Evolutionary conservation across 1,140 invertebrate genomes (phyloP), one percentile per base, ranked within the genome.

Genomic region (Pachyrhynchus sulphureomaculatus): DNA sequence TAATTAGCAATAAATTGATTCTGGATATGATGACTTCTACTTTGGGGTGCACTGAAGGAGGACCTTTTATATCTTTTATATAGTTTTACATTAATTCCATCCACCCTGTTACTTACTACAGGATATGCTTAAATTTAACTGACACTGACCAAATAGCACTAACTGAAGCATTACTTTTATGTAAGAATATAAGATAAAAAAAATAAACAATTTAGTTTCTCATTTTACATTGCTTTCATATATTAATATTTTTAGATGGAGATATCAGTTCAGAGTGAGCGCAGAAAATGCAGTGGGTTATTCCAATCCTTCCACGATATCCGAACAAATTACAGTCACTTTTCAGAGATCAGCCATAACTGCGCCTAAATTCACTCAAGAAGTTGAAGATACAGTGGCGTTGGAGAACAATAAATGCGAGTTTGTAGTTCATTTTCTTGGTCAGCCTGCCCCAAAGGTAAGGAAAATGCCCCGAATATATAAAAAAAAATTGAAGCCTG

Each of bases 231-330:
- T n/a, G n/a, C n/a, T n/a, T n/a, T n/a, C n/a, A n/a, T n/a, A n/a
- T n/a, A n/a, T n/a, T n/a, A n/a, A n/a, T n/a, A 2, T 1, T 45
- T 56, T 44, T 4, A 61, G 60, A 51, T 91, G 90, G 81, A 82
- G 89, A 37, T 96, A 96, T 75, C 88, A 92, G 72, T 95, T 95
- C 79, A 82, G 94, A 33, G 88, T 96, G 0, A 87, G 86, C 45
- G 93, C 95, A 0, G 85, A 95, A 72, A 96, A 96, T 76, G 84
- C 86, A 12, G 82, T 90, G 0, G 93, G 93, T 0, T 77, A 86
- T 4, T 95, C 92, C 2, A 84, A 88, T 48, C 88, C 88, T 13
- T 88, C 89, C 69, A 85, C 88, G 63, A 67, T 91, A 8, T 92
- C 90, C 2, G 90, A 93, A 72, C 81, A 88, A 0, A 78, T 92